These are phyloP conservation scores for Neodon shergylaensis DNA, from an alignment of 2,113 vertebrate genomes.

Conservation along the genomic window DNA sequence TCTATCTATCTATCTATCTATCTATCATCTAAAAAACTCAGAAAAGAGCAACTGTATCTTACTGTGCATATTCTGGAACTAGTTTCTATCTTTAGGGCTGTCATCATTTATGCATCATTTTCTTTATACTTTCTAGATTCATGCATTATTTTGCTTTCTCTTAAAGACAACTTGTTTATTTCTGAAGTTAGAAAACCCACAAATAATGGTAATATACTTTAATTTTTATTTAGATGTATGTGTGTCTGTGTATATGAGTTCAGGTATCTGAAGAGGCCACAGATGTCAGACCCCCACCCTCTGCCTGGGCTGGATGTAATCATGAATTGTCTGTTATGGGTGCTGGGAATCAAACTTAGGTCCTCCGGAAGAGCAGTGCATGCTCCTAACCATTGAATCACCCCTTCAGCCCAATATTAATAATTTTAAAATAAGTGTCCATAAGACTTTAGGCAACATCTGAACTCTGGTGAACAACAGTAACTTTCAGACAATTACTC, in stretches of 20 bases:
- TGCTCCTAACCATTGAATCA: not conserved
- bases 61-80: not conserved
- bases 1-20: not conserved
- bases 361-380: not conserved
- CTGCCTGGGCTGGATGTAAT: too few relatives aligned
- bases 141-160: slow-evolving; percentile 15
- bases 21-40: not conserved
- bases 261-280: not conserved
- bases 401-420: not conserved
- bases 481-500: not conserved
- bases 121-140: not conserved
- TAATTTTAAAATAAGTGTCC: not conserved
- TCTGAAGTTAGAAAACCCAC: slow-evolving; percentile 18
- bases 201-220: not conserved
- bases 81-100: slow-evolving; percentile 3
- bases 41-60: not conserved
- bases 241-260: not conserved
- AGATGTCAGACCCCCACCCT: not conserved
- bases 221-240: not conserved
- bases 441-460: not conserved
- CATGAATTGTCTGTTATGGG: not conserved
- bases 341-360: not conserved
- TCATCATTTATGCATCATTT: not conserved
- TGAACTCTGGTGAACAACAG: not conserved
- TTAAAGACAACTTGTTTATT: not conserved